Conservation (phyloP, 2,888 invertebrate genomes). For the Ophioninae sp. region DNA sequence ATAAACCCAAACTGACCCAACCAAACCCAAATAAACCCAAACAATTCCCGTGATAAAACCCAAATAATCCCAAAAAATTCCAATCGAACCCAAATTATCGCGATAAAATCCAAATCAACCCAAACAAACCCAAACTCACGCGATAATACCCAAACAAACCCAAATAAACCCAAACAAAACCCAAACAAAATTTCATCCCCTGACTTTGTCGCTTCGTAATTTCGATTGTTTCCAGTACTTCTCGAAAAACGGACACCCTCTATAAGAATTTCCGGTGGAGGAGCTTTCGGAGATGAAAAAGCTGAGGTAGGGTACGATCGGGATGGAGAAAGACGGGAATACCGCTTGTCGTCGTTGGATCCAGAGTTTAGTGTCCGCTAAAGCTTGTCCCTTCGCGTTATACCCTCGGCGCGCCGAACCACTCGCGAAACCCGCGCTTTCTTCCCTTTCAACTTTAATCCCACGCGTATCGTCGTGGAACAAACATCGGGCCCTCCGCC, state of each 20-base stretch:
- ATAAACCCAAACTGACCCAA: no score
- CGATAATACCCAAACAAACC: no score
- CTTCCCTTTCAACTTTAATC: conserved; percentile 37
- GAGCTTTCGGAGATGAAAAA: not conserved
- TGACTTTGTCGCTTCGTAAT: no score
- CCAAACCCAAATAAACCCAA: no score
- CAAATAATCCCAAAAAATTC: no score
- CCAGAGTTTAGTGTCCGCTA: conserved; percentile 39
- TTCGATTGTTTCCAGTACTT: not conserved
- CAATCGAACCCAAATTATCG: no score
- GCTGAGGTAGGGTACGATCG: not conserved
- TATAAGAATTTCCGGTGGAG: not conserved
- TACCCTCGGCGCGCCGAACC: not conserved
- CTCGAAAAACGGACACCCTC: not conserved
- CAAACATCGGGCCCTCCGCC: conserved; percentile 1
- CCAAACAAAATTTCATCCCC: no score
- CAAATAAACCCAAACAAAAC: no score
- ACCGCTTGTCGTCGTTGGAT: conserved; percentile 32
- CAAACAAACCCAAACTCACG: no score
- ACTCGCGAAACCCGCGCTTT: conserved; percentile 32
- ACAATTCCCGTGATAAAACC: no score
- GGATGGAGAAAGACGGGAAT: not conserved
- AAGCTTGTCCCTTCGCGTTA: conserved; percentile 22
- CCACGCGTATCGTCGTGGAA: conserved; percentile 45
- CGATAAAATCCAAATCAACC: no score